Base-by-base conservation (phyloP, 2,797 vertebrate genomes). In the Hydrolagus colliei region DNA sequence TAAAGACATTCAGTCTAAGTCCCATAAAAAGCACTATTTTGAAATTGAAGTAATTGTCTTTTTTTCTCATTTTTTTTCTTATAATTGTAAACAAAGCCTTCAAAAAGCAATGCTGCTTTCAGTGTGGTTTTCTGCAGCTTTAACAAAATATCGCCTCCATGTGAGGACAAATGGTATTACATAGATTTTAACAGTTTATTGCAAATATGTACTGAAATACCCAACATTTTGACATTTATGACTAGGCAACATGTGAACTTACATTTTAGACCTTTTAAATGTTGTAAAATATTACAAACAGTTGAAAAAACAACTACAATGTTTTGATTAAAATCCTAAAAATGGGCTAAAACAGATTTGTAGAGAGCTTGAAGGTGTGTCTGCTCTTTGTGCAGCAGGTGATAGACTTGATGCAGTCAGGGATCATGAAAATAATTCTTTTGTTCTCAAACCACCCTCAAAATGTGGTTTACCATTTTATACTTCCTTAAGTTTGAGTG, bases 71-170 rank as follows among this genome's bases (percentile, higher is more conserved):
- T 68, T 2, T 18, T 14, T 12, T 68, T 68, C 4, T 71, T 9
- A 27, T 72, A 22, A 72, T 72, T 18, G 20, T 72, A 22, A 72
- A 72, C 20, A 2, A 72, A 72, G 72, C 22, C 9, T 72, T 22
- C 72, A 20, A 61, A 73, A 61, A 77, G 75, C 22, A 10, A 62
- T n/a, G n/a, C n/a, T 52, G 35, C 41, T 59, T 59, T 20, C 9
- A 16, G 18, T 73, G 72, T 73, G 22, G 27, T 73, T 73, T 73
- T 22, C n/a, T 80, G 62, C 62, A 80, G 62, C 67, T 80, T 27
- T 67, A 84, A 41, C 71, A 67, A 84, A 84, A 71, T 84, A 71
- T 63, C 62, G 71, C 79, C 79, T 84, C 79, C 32, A 52, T 71
- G 79, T 84, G 79, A 84, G 65, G 27, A 71, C 18, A 12, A 20